These are phyloP conservation scores for Chromis chromis DNA, from an alignment of 2,797 vertebrate species.

Conservation along the genomic window DNA sequence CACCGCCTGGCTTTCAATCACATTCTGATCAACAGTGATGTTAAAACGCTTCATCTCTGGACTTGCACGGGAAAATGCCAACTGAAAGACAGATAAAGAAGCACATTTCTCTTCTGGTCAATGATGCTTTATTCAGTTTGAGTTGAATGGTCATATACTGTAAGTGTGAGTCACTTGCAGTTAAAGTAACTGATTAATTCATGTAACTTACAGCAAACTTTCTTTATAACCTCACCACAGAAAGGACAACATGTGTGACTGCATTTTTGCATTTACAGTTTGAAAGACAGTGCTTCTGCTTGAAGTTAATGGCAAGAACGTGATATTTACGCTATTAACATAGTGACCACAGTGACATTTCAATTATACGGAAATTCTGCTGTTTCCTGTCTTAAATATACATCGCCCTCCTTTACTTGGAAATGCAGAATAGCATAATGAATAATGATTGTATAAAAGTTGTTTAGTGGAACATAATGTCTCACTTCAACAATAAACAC, in stretches of 20 bases:
- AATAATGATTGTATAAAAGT: not conserved
- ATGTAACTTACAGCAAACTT: too few species aligned
- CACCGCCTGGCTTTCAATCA: constrained; percentile 77
- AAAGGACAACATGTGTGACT: not conserved
- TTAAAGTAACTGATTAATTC: too few species aligned
- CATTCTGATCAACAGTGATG: constrained; percentile 61
- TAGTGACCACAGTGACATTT: not conserved
- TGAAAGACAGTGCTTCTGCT: not conserved
- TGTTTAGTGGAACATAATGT: not conserved
- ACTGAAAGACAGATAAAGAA: constrained; percentile 45
- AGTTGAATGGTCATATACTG: too few species aligned
- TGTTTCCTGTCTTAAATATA: not conserved
- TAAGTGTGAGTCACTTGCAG: not conserved
- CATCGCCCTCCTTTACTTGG: not conserved
- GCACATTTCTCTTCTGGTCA: not conserved
- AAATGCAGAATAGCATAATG: not conserved
- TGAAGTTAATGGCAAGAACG: not conserved
- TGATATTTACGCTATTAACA: not conserved
- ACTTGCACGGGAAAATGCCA: constrained; percentile 57
- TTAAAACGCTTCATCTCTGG: constrained; percentile 69
- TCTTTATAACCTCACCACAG: not conserved
- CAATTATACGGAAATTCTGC: not conserved
- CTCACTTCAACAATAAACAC: not conserved
- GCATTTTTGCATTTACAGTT: not conserved
- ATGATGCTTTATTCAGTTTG: not conserved